phyloP scores from a whole-genome alignment of 2,797 vertebrate genomes.

The Mustela erminea region DNA sequence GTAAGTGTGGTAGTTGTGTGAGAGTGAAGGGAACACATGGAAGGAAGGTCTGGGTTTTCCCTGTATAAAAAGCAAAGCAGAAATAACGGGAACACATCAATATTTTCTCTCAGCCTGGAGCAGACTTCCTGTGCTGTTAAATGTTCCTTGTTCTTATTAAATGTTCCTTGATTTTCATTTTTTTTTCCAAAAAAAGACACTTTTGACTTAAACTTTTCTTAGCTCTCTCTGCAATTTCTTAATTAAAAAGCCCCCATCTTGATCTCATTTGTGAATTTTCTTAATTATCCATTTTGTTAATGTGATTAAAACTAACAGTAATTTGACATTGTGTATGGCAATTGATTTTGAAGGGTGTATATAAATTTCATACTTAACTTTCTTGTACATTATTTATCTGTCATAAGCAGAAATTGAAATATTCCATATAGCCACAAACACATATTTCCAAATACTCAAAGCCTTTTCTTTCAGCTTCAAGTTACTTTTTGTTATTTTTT shows the following conservation, averaged over 20 bases:
- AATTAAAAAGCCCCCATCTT: conserved; percentile 5
- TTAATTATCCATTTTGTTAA: neutral
- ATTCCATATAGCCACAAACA: neutral
- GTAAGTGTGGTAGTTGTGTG: neutral
- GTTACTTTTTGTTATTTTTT: neutral
- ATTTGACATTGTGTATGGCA: neutral
- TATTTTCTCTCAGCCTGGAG: neutral
- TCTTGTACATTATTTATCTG: neutral
- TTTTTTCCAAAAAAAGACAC: neutral
- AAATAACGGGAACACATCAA: neutral
- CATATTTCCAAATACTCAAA: neutral
- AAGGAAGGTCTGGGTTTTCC: neutral
- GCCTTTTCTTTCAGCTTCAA: conserved; percentile 1
- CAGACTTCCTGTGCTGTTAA: neutral
- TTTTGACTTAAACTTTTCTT: neutral
- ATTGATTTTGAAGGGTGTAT: neutral
- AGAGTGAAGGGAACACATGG: neutral
- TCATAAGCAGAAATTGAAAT: neutral
- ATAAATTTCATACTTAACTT: conserved; percentile 6
- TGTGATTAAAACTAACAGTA: conserved; percentile 37
- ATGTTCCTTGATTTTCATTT: neutral
- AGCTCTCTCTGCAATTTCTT: conserved; percentile 31
- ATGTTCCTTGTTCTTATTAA: neutral
- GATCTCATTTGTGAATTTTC: conserved; percentile 43
- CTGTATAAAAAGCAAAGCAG: neutral